Evolutionary conservation across 2,797 vertebrate genomes (phyloP), one percentile per base, ranked within the genome.

Genomic region (Chelon auratus): DNA sequence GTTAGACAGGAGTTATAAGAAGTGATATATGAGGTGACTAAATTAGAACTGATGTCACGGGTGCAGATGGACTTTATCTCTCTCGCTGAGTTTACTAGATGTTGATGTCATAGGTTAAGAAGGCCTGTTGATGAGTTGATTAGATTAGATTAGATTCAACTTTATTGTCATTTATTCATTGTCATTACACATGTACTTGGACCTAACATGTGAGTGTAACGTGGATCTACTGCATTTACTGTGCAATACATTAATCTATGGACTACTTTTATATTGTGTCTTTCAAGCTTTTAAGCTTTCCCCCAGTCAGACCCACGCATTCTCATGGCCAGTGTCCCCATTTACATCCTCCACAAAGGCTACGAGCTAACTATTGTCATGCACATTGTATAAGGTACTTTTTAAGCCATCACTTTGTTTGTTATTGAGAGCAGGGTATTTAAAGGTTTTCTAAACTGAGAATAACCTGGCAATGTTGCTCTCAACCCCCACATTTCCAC

Each of bases 351-450:
- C 13, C 20, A 72, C 73, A 82, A 82, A 82, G 74, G 45, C 18
- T n/a, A 0, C 42, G 37, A 73, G 22, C 69, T 2, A 24, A 26
- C 68, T 60, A 62, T 88, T 84, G 75, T 81, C 73, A 74, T 85
- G 54, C 14, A 15, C 63, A 82, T 85, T 80, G 50, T 69, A 30
- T 33, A 10, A 5, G 9, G 26, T 48, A 10, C 51, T 72, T 80
- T 77, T 43, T 61, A 75, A 50, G 15, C 43, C 24, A 37, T 14
- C 51, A 48, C 24, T 30, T 61, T 58, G 24, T 83, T 83, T 89
- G 73, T 79, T 55, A 71, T 83, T 88, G 68, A 84, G 61, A 85
- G 39, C 18, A 36, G 67, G 26, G 70, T 17, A 63, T 82, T 89
- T 72, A 66, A 24, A 37, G 51, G 33, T 36, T 55, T 18, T 74